Conservation (phyloP, 1,140 invertebrate species). For the Rhagoletis zephyria region DNA sequence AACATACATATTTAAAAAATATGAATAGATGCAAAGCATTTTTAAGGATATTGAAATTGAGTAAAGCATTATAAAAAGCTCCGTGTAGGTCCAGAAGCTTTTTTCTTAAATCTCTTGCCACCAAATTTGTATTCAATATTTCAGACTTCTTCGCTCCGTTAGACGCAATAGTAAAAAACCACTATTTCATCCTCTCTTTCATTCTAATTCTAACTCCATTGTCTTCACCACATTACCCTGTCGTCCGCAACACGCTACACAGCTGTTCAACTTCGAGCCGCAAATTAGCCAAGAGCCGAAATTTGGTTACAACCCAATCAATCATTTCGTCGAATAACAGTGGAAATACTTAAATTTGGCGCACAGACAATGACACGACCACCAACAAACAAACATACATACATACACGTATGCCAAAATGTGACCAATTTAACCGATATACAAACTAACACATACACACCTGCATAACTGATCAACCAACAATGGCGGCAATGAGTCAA, state of each 20-base stretch:
- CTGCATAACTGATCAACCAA: neutral
- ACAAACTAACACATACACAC: neutral
- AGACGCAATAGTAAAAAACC: too few species aligned
- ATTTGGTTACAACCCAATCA: constrained; percentile 36
- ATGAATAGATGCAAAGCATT: too few species aligned
- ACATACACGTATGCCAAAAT: neutral
- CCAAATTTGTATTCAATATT: too few species aligned
- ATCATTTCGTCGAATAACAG: constrained; percentile 26
- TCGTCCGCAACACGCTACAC: neutral
- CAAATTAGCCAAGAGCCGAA: constrained; percentile 15
- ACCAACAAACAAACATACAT: neutral
- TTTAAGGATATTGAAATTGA: too few species aligned
- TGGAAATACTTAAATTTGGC: neutral
- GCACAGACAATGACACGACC: neutral
- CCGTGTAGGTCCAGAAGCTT: too few species aligned
- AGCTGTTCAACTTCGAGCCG: neutral
- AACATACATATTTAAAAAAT: too few species aligned
- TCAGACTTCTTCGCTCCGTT: too few species aligned
- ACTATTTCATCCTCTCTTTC: too few species aligned
- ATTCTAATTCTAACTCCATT: neutral
- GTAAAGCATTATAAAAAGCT: too few species aligned
- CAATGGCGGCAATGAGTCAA: neutral
- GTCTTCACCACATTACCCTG: neutral
- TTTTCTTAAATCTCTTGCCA: too few species aligned
- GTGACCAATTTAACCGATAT: neutral